Evolutionary conservation across 2,888 invertebrate species (phyloP).

Genomic region (Graphium colonna): DNA sequence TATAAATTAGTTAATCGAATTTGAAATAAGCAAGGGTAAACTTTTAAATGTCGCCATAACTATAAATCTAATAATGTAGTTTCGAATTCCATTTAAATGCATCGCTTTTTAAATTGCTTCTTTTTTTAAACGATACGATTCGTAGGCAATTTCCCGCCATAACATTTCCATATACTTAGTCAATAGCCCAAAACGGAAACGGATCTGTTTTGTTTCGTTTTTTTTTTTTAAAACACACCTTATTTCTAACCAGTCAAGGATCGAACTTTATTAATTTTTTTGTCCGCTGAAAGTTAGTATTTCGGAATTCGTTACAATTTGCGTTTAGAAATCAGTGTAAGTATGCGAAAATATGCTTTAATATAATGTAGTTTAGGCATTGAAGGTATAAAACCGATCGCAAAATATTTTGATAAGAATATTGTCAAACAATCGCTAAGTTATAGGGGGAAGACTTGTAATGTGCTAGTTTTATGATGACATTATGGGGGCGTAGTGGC

Average conservation of each 20-base stretch:
- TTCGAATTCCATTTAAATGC: slow-evolving; percentile 50
- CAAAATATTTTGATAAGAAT: slow-evolving; percentile 27
- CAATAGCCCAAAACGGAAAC: not conserved
- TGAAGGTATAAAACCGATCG: not conserved
- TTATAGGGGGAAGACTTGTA: slow-evolving; percentile 49
- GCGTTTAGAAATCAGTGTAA: not conserved
- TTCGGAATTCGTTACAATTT: not conserved
- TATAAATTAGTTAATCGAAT: not conserved
- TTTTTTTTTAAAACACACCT: slow-evolving; percentile 15
- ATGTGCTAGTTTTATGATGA: slow-evolving; percentile 63
- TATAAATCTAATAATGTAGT: slow-evolving; percentile 19
- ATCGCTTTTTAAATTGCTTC: slow-evolving; percentile 51
- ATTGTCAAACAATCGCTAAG: slow-evolving; percentile 56
- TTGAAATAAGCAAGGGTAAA: not conserved
- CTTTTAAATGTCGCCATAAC: not conserved
- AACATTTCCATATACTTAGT: slow-evolving; percentile 67
- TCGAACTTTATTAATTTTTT: not conserved
- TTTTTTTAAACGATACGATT: slow-evolving; percentile 66
- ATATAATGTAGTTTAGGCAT: not conserved
- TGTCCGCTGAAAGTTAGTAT: slow-evolving; percentile 11
- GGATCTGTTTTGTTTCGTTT: not conserved
- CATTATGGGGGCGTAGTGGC: slow-evolving; percentile 43
- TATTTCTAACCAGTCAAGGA: slow-evolving; percentile 15
- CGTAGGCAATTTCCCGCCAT: slow-evolving; percentile 68
- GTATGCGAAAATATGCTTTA: slow-evolving; percentile 1